Percentiles rank a stretch among this genome's conserved stretches.
These are phyloP conservation scores for Siphamia tubifer DNA, from an alignment of 2,113 vertebrate genomes.

Conservation along the genomic window DNA sequence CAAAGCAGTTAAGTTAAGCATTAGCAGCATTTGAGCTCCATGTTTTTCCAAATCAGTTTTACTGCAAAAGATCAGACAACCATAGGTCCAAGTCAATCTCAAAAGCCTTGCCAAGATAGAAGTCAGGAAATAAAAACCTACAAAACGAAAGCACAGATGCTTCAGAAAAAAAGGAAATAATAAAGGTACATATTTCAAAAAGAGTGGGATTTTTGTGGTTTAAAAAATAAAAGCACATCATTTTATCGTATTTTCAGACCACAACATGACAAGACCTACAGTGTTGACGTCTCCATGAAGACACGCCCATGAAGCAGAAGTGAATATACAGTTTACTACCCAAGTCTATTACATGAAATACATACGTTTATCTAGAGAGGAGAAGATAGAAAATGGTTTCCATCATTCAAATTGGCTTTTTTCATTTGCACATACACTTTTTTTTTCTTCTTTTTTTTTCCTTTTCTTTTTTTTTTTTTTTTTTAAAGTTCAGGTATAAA, in stretches of 20 bases:
- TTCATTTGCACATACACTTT: constrained; percentile 73
- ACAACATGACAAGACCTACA: constrained; percentile 81
- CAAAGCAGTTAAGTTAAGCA: constrained; percentile 91
- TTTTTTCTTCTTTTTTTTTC: too few species aligned
- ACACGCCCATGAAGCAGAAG: constrained; percentile 79
- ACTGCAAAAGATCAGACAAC: constrained; percentile 88
- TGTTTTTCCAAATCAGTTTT: constrained; percentile 87
- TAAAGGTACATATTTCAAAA: constrained; percentile 86
- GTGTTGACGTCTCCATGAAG: constrained; percentile 82
- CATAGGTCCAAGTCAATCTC: constrained; percentile 86
- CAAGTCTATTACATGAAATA: constrained; percentile 65
- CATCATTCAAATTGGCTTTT: constrained; percentile 30
- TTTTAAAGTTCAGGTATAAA: constrained; percentile 81
- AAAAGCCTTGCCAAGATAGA: constrained; percentile 84
- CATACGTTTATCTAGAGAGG: constrained; percentile 65
- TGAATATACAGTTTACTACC: constrained; percentile 51
- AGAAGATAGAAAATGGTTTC: constrained; percentile 64
- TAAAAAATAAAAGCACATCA: constrained; percentile 81
- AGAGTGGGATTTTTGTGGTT: constrained; percentile 78
- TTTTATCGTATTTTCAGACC: constrained; percentile 70
- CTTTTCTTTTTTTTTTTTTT: too few species aligned
- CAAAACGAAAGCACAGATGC: constrained; percentile 84
- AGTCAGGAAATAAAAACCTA: constrained; percentile 83
- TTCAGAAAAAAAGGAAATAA: constrained; percentile 38
- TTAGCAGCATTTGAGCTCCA: constrained; percentile 90